Evolutionary conservation across 2,888 invertebrate species (phyloP).

Genomic region (Stenchaetothrips biformis): DNA sequence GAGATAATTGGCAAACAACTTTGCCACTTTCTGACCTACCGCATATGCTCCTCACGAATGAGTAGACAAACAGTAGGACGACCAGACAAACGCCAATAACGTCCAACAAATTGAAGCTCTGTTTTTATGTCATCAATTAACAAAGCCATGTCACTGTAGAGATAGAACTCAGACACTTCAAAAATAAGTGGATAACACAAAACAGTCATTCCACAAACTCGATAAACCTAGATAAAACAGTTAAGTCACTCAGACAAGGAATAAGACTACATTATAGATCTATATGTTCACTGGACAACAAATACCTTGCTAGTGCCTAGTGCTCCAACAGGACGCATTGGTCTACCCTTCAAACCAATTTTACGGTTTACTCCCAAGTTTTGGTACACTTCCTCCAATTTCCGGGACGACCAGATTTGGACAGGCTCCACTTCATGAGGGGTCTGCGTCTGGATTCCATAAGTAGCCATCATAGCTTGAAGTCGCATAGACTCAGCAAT

Average conservation of each 20-base stretch:
- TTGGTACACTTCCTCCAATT: slow-evolving; percentile 81
- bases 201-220: slow-evolving; percentile 95
- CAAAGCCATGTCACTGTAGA: slow-evolving; percentile 95
- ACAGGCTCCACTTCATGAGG: slow-evolving; percentile 92
- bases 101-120: slow-evolving; percentile 93
- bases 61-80: slow-evolving; percentile 94
- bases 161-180: slow-evolving; percentile 97
- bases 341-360: slow-evolving; percentile 84
- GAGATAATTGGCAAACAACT: background rate
- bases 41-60: slow-evolving; percentile 92
- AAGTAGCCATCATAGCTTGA: slow-evolving; percentile 98
- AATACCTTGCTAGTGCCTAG: slow-evolving; percentile 92
- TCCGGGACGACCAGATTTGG: slow-evolving; percentile 93
- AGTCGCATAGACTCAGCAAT: slow-evolving; percentile 97
- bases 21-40: slow-evolving; percentile 45
- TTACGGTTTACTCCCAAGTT: slow-evolving; percentile 87
- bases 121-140: slow-evolving; percentile 99
- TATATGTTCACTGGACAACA: background rate
- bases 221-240: slow-evolving; percentile 62
- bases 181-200: slow-evolving; percentile 96
- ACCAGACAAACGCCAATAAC: slow-evolving; percentile 95
- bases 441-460: slow-evolving; percentile 98
- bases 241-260: background rate
- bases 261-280: slow-evolving; percentile 23
- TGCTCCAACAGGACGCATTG: slow-evolving; percentile 90